Percentiles rank a stretch among this genome's conserved stretches.
These are phyloP conservation scores for Dinoponera quadriceps DNA, from an alignment of 1,140 invertebrate genomes.

Conservation along the genomic window DNA sequence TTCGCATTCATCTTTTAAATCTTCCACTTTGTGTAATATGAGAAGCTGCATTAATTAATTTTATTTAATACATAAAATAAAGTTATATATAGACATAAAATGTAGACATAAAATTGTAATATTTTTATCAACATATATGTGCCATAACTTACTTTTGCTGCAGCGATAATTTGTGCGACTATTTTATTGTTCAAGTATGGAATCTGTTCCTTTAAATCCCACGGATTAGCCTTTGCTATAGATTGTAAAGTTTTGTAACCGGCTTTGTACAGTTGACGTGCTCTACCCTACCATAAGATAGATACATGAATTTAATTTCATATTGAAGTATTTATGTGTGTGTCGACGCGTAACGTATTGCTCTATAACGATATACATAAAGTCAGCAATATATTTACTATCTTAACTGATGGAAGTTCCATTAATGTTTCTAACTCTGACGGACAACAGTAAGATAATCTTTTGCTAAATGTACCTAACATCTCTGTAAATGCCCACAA, in stretches of 20 bases:
- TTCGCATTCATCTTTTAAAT: slow-evolving; percentile 92
- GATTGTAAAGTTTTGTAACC: slow-evolving; percentile 92
- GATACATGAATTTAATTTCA: slow-evolving; percentile 47
- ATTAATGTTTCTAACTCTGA: slow-evolving; percentile 92
- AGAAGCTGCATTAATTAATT: slow-evolving; percentile 88
- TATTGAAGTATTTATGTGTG: slow-evolving; percentile 44
- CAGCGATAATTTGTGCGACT: slow-evolving; percentile 92
- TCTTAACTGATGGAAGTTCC: slow-evolving; percentile 94
- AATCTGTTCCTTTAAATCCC: slow-evolving; percentile 88
- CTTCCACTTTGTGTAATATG: slow-evolving; percentile 92
- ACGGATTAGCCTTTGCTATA: slow-evolving; percentile 90
- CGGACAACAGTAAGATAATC: slow-evolving; percentile 90
- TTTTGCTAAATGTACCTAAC: slow-evolving; percentile 89
- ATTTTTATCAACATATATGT: slow-evolving; percentile 37
- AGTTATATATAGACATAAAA: slow-evolving; percentile 7
- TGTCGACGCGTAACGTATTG: slow-evolving; percentile 44
- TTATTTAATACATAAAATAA: no score
- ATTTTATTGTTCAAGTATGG: slow-evolving; percentile 90
- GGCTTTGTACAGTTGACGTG: slow-evolving; percentile 92
- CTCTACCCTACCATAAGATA: slow-evolving; percentile 89
- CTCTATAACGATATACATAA: slow-evolving; percentile 52
- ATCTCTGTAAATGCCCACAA: slow-evolving; percentile 93
- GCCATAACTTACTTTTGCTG: slow-evolving; percentile 90
- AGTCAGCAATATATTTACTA: slow-evolving; percentile 85
- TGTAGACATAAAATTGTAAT: slow-evolving; percentile 26